These are phyloP conservation scores for Vicugna pacos DNA, from an alignment of 2,113 vertebrate genomes.

Conservation along the genomic window DNA sequence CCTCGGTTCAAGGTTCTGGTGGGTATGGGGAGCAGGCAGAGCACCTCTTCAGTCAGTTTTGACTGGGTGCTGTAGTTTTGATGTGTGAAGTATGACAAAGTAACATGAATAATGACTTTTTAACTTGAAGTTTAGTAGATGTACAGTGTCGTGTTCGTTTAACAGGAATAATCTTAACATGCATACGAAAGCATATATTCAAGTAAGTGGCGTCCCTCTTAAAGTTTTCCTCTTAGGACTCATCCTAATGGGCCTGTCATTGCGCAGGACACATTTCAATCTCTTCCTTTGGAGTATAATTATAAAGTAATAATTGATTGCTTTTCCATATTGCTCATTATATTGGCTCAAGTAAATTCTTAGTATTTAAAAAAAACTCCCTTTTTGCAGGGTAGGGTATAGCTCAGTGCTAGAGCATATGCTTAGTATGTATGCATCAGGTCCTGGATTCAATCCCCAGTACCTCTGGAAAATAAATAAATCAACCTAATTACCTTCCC, in stretches of 20 bases:
- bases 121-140: no score
- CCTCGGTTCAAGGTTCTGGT: neutral
- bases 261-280: neutral
- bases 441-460: no score
- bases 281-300: neutral
- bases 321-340: neutral
- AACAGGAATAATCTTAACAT: neutral
- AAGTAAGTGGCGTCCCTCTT: neutral
- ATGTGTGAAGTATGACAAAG: neutral
- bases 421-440: no score
- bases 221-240: neutral
- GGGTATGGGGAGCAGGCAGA: neutral
- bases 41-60: neutral
- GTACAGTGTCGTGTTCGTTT: no score
- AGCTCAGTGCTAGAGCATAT: no score
- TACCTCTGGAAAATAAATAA: no score
- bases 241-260: neutral
- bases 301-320: neutral
- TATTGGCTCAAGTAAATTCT: constrained; percentile 27
- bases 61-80: constrained; percentile 33
- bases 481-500: no score
- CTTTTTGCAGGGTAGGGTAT: neutral
- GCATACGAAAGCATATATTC: neutral
- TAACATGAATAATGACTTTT: neutral
- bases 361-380: neutral